Conservation (phyloP, 2,797 vertebrate species). For the Mormyrops attenuatus region DNA sequence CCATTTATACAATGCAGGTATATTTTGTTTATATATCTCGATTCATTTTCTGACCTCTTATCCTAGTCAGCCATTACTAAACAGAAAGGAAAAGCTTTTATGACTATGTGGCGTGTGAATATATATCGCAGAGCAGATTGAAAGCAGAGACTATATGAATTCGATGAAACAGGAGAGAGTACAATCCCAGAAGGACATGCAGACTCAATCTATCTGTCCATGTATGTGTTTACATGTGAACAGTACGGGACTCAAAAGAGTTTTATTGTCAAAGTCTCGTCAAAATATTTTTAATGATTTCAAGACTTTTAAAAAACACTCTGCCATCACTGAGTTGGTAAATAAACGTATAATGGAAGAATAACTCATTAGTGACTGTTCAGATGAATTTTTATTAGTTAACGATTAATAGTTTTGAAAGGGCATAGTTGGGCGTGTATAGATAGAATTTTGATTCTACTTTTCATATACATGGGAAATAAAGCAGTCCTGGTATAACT, state of each 20-base stretch:
- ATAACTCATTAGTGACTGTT: neutral
- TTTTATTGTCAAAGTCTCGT: neutral
- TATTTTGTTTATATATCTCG: conserved; percentile 21
- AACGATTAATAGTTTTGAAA: neutral
- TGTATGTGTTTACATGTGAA: neutral
- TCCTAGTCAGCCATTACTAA: conserved; percentile 17
- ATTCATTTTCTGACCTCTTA: neutral
- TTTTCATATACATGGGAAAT: neutral
- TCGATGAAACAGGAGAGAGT: neutral
- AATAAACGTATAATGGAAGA: neutral
- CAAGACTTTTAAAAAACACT: neutral
- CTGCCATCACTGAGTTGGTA: neutral
- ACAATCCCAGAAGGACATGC: neutral
- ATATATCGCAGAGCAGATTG: neutral
- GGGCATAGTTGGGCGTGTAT: neutral
- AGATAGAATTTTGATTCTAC: neutral
- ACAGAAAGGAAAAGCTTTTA: conserved; percentile 24
- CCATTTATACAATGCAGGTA: conserved; percentile 17
- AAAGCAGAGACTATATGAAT: neutral
- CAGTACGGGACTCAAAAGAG: neutral
- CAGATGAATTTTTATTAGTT: neutral
- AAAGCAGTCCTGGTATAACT: neutral
- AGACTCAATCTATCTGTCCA: neutral
- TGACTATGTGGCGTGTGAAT: neutral
- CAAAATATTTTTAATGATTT: neutral